phyloP scores from a whole-genome alignment of 2,888 invertebrate genomes.

The Gastrophysa polygoni region DNA sequence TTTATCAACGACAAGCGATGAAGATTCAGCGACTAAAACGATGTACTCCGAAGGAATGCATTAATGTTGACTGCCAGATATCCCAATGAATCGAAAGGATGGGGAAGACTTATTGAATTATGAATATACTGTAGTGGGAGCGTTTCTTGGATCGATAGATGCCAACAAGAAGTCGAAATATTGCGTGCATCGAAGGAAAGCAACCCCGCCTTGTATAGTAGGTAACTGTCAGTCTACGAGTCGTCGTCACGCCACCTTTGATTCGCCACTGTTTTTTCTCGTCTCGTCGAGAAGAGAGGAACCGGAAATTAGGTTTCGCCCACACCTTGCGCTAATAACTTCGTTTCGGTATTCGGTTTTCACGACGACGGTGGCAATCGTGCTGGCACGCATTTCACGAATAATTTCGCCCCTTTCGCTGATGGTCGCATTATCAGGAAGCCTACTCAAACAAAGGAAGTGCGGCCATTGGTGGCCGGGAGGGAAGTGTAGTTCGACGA shows the following conservation, averaged over 20 bases:
- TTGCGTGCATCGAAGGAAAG: constrained; percentile 26
- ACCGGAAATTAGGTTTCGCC: constrained; percentile 42
- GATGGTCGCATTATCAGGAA: neutral
- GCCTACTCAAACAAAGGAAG: neutral
- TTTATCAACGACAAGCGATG: too few relatives aligned
- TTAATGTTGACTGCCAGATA: too few relatives aligned
- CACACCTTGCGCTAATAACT: constrained; percentile 39
- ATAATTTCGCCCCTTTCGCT: constrained; percentile 11
- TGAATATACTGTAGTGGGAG: too few relatives aligned
- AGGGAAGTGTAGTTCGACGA: neutral
- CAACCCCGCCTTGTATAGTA: constrained; percentile 17
- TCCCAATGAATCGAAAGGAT: too few relatives aligned
- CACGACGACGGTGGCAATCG: constrained; percentile 24
- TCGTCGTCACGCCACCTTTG: constrained; percentile 24
- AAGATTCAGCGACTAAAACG: too few relatives aligned
- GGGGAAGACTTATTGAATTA: too few relatives aligned
- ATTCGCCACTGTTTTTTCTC: constrained; percentile 28
- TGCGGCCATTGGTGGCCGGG: neutral
- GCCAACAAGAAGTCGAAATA: neutral
- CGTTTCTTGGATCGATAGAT: neutral
- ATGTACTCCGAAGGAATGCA: too few relatives aligned
- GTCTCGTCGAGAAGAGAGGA: constrained; percentile 28
- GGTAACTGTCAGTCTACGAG: constrained; percentile 22
- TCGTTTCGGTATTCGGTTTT: constrained; percentile 33
- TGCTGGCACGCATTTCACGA: constrained; percentile 17